Percentiles rank a stretch among this genome's conserved stretches.
Conservation (phyloP, 1,140 invertebrate genomes). For the Papilio polyxenes region DNA sequence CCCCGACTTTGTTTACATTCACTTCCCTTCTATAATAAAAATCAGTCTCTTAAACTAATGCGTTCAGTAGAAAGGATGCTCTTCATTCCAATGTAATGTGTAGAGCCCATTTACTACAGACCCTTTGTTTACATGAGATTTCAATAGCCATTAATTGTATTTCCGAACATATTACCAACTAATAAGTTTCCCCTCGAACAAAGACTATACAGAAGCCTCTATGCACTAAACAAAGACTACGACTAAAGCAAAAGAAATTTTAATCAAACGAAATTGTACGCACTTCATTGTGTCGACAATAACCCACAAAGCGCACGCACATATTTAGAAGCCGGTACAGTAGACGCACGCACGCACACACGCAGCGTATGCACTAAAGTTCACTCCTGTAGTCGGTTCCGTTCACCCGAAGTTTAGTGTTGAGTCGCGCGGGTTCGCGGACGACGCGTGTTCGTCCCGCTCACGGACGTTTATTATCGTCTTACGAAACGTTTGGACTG, state of each 20-base stretch:
- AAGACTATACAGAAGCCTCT: slow-evolving; percentile 56
- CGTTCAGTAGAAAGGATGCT: slow-evolving; percentile 24
- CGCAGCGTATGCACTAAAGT: slow-evolving; percentile 56
- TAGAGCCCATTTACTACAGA: slow-evolving; percentile 35
- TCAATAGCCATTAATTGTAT: slow-evolving; percentile 55
- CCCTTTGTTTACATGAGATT: slow-evolving; percentile 40
- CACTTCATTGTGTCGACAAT: slow-evolving; percentile 72
- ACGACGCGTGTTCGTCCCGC: slow-evolving; percentile 57
- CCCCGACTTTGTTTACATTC: slow-evolving; percentile 30
- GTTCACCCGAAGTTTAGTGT: slow-evolving; percentile 67
- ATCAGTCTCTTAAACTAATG: slow-evolving; percentile 30
- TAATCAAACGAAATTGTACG: slow-evolving; percentile 69
- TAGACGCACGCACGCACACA: slow-evolving; percentile 38
- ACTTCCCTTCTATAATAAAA: slow-evolving; percentile 33
- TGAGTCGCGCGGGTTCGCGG: slow-evolving; percentile 68
- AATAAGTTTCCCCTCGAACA: slow-evolving; percentile 61
- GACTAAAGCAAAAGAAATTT: slow-evolving; percentile 64
- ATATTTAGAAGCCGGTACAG: slow-evolving; percentile 41
- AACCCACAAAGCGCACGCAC: slow-evolving; percentile 67
- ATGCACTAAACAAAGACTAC: slow-evolving; percentile 56
- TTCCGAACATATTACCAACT: slow-evolving; percentile 51
- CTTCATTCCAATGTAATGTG: slow-evolving; percentile 35
- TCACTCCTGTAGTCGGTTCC: slow-evolving; percentile 47
- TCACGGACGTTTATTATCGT: slow-evolving; percentile 59
- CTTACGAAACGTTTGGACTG: slow-evolving; percentile 62